These are phyloP conservation scores for Protonemura montana DNA, from an alignment of 2,888 invertebrate genomes.

Conservation along the genomic window DNA sequence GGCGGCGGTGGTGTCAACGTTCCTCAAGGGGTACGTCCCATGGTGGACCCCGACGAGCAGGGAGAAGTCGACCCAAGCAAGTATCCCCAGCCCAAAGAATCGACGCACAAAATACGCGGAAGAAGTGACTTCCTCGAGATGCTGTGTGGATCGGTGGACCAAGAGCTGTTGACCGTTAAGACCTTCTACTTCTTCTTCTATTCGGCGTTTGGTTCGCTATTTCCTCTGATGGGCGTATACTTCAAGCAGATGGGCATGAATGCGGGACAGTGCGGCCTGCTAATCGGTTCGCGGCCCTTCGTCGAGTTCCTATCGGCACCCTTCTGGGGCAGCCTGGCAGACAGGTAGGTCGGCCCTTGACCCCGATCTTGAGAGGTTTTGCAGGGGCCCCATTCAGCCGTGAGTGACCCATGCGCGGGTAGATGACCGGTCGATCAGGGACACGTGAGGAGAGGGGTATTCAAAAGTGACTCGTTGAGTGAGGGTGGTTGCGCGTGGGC, in stretches of 20 bases:
- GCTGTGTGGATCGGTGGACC: constrained; percentile 83
- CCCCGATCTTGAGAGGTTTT: background rate
- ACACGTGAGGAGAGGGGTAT: background rate
- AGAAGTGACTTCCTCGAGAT: constrained; percentile 84
- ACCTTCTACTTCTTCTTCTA: constrained; percentile 99
- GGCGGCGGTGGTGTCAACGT: constrained; percentile 18
- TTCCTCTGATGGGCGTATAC: constrained; percentile 98
- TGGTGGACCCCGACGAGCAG: constrained; percentile 82
- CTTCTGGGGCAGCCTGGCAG: constrained; percentile 96
- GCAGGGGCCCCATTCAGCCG: background rate
- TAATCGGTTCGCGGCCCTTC: constrained; percentile 96
- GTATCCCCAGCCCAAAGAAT: constrained; percentile 86
- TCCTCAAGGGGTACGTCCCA: constrained; percentile 65
- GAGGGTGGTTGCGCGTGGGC: background rate
- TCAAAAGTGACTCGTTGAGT: background rate
- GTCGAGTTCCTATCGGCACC: constrained; percentile 97
- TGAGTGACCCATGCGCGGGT: background rate
- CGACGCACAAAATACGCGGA: constrained; percentile 89
- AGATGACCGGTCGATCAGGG: background rate
- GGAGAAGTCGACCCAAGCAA: constrained; percentile 84
- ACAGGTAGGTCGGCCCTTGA: constrained; percentile 64
- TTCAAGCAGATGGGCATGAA: constrained; percentile 99
- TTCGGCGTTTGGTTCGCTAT: constrained; percentile 97
- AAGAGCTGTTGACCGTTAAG: constrained; percentile 92
- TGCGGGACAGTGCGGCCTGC: constrained; percentile 90